Base-by-base conservation (phyloP, 2,797 vertebrate genomes). In the Sparus aurata region DNA sequence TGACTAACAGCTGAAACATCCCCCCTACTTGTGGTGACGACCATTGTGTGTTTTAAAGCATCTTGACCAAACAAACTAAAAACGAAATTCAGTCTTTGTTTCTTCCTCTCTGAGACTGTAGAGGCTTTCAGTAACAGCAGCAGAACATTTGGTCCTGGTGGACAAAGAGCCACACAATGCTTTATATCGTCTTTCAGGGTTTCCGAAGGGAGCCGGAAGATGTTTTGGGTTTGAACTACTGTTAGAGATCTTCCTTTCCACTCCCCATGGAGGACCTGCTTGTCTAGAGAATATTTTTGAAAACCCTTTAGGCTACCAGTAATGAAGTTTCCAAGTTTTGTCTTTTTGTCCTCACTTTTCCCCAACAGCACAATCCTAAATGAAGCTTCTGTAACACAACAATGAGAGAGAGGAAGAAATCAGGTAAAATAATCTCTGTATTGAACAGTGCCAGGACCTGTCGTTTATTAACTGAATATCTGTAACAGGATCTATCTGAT, bases 321-420 rank as follows among this genome's bases (percentile, higher is more conserved):
- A n/a, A 83, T 63, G 1, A 86, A 60, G 43, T 83, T 61, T 2
- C n/a, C 30, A 10, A 86, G 49, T 20, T 16, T 72, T 17, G 0
- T 57, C 34, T 71, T 53, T 27, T 70, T 74, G 2, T 71, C 22
- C 3, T 76, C 63, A 34, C 34, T 79, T 41, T 75, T 89, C 15
- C 89, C 87, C 20, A 90, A 1, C 5, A 85, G 22, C 27, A 90
- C 73, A 22, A 90, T 69, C 58, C 83, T 83, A n/a, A 85, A 0
- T 12, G 0, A 13, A 30, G 18, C 18, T 1, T 1, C 75, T 77
- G 60, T 30, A 16, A 68, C 7, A 61, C 1, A 76, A 34, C 7
- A n/a, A n/a, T n/a, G n/a, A n/a, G n/a, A 60, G 0, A 54, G n/a
- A 16, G 4, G 46, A 23, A 45, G 15, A 46, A n/a, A n/a, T n/a